Percentiles rank a stretch among this genome's conserved stretches.
Conservation (phyloP, 2,888 invertebrate genomes). For the Amiota mariae region DNA sequence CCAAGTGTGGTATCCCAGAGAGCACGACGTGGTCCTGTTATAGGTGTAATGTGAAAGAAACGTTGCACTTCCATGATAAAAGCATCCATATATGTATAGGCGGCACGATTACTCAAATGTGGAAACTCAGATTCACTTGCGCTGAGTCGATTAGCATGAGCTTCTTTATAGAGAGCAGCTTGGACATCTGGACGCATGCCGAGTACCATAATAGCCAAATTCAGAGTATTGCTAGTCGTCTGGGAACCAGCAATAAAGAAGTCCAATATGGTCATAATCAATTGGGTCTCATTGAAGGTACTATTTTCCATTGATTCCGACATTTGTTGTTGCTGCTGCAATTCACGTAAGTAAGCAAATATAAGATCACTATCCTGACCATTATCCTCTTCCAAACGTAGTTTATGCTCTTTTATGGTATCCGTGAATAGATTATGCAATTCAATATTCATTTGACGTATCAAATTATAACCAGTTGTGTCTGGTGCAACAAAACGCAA, state of each 20-base stretch:
- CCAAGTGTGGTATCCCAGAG: constrained; percentile 75
- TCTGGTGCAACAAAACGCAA: constrained; percentile 78
- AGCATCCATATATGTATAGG: constrained; percentile 76
- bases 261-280: constrained; percentile 80
- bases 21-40: constrained; percentile 77
- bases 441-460: constrained; percentile 76
- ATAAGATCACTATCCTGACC: constrained; percentile 76
- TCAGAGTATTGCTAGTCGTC: constrained; percentile 79
- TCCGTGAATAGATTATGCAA: constrained; percentile 76
- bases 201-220: constrained; percentile 78
- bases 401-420: constrained; percentile 76
- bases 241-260: constrained; percentile 80
- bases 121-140: constrained; percentile 52
- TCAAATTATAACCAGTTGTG: constrained; percentile 77
- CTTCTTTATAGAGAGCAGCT: constrained; percentile 75
- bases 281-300: constrained; percentile 77
- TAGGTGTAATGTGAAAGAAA: constrained; percentile 76
- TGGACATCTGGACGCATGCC: constrained; percentile 77
- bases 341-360: constrained; percentile 78
- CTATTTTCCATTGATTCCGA: constrained; percentile 29
- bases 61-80: constrained; percentile 77
- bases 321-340: constrained; percentile 67
- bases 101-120: constrained; percentile 69
- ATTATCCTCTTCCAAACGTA: constrained; percentile 70
- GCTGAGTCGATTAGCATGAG: constrained; percentile 72